Evolutionary conservation across 2,888 invertebrate species (phyloP), one percentile per base, ranked within the genome.

Genomic region (Microchrysa polita): DNA sequence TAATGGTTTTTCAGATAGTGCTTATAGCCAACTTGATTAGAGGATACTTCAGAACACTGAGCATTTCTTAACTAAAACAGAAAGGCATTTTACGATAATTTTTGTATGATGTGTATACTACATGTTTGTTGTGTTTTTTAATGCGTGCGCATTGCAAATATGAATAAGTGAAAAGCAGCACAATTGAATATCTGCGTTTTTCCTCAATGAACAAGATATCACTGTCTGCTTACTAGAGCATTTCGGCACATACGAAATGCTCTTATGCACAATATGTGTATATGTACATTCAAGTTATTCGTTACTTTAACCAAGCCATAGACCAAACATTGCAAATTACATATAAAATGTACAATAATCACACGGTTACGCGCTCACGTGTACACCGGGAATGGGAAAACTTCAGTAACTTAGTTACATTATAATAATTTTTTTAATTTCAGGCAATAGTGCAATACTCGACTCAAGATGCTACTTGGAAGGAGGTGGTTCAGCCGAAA

Each of bases 381-480:
- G 4, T 34, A 5, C 27, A 7, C 27, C 27, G 27, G 4, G 7
- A 34, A 34, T 34, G 27, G 4, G 2, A 34, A 34, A 34, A 34
- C n/a, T n/a, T 34, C 27, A 7, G 7, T 7, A 48, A 48, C 4
- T 48, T 48, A 48, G 2, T 48, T 48, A n/a, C 48, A 48, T 48
- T 48, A 42, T 9, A n/a, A n/a, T n/a, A 7, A 12, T 42, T 42
- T 42, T 9, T 42, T 42, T 12, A 12, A 12, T 81, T 82, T 55
- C 85, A 92, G 93, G 88, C 77, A 79, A 80, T 78, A 81, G 82
- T 77, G 84, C 80, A 71, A 88, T 92, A 81, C 88, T 91, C 79
- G 95, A 96, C 86, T 93, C 93, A 81, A 88, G 95, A 81, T 96
- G 96, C 83, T 96, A 93, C 85, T 86, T 96, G 82, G 93, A 94